Percentiles rank a stretch among this genome's conserved stretches.
These are phyloP conservation scores for Sebastes hubbsi DNA, from an alignment of 2,797 vertebrate genomes.

Conservation along the genomic window DNA sequence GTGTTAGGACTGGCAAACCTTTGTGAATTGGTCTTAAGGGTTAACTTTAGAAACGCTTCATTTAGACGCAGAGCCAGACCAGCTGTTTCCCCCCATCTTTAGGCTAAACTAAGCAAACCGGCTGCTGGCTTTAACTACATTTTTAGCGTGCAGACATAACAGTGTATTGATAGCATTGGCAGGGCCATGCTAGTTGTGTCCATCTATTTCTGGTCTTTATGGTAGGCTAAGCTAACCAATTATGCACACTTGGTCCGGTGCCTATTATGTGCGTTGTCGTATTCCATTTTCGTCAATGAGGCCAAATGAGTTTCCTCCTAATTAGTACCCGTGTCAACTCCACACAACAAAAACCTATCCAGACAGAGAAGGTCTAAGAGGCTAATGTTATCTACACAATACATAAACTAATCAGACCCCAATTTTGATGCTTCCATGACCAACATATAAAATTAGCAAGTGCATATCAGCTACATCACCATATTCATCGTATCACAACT, in stretches of 20 bases:
- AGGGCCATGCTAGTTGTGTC: background rate
- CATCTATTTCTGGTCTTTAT: background rate
- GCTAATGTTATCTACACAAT: too few species aligned
- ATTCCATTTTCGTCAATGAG: too few species aligned
- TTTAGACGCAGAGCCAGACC: background rate
- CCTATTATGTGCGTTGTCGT: fast-evolving
- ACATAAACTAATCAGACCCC: too few species aligned
- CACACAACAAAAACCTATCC: too few species aligned
- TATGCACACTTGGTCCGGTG: too few species aligned
- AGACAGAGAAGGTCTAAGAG: too few species aligned
- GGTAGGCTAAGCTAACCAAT: background rate
- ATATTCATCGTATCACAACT: too few species aligned
- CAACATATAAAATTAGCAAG: too few species aligned
- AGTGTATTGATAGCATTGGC: background rate
- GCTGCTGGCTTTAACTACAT: background rate
- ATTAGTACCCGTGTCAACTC: fast-evolving
- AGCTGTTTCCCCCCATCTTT: background rate
- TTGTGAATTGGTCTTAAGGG: background rate
- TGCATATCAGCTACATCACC: too few species aligned
- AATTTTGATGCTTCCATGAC: too few species aligned
- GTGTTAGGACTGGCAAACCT: background rate
- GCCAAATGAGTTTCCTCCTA: too few species aligned
- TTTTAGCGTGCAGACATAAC: background rate
- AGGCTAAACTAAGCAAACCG: background rate
- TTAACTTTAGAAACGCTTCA: background rate